These are phyloP conservation scores for Agrochola lychnidis DNA, from an alignment of 2,888 invertebrate species.

Conservation along the genomic window DNA sequence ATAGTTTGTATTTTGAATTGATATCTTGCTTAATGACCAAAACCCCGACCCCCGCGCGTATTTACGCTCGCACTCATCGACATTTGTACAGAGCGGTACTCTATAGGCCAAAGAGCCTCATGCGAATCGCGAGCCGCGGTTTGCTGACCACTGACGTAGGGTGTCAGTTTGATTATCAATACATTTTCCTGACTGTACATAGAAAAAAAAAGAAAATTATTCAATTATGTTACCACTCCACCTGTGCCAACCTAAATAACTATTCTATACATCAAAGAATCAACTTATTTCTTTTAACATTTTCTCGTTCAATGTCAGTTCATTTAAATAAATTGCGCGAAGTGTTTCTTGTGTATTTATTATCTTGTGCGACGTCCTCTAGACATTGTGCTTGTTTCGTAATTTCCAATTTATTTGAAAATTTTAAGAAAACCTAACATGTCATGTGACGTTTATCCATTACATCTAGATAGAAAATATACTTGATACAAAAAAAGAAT, in stretches of 20 bases:
- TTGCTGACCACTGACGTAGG: too few species aligned
- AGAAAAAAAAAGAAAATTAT: neutral
- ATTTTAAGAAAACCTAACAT: conserved; percentile 4
- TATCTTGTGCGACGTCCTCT: conserved; percentile 29
- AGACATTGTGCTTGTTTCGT: conserved; percentile 33
- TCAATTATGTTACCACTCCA: neutral
- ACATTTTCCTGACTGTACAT: neutral
- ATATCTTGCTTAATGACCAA: too few species aligned
- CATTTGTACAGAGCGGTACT: too few species aligned
- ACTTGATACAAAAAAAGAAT: neutral
- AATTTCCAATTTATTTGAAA: conserved; percentile 41
- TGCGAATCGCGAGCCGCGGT: too few species aligned
- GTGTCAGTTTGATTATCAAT: too few species aligned
- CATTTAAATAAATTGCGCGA: conserved; percentile 36
- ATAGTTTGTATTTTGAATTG: too few species aligned
- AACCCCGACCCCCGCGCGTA: too few species aligned
- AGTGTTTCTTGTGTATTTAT: conserved; percentile 27
- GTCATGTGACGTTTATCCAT: conserved; percentile 13
- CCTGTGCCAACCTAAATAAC: conserved; percentile 12
- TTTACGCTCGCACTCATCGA: too few species aligned
- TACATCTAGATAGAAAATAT: neutral
- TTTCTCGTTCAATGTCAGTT: conserved; percentile 34
- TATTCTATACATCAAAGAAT: conserved; percentile 32
- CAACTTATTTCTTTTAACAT: conserved; percentile 18
- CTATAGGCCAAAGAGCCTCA: too few species aligned